These are phyloP conservation scores for Leucoptera coffeella DNA, from an alignment of 2,888 invertebrate genomes.

Conservation along the genomic window DNA sequence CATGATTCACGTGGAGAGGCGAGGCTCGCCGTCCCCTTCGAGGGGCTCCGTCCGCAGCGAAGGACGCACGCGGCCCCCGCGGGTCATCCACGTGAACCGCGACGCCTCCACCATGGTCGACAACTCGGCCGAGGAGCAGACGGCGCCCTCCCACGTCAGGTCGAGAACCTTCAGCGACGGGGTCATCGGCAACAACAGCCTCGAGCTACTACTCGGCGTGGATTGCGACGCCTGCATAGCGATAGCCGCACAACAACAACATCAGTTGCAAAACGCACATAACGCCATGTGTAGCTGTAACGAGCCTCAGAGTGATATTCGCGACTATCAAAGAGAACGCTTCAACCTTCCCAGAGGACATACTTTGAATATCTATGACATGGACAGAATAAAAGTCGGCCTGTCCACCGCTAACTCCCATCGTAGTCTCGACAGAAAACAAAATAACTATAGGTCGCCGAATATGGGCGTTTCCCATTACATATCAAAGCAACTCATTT, in stretches of 20 bases:
- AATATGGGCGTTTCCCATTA: conserved; percentile 41
- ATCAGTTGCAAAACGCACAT: conserved; percentile 32
- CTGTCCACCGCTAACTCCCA: conserved; percentile 28
- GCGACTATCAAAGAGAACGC: conserved; percentile 28
- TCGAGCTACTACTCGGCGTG: conserved; percentile 42
- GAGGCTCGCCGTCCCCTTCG: conserved; percentile 43
- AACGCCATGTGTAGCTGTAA: conserved; percentile 45
- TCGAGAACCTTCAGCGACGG: conserved; percentile 47
- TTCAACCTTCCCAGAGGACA: conserved; percentile 29
- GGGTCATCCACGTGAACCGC: conserved; percentile 43
- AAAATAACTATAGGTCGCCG: conserved; percentile 31
- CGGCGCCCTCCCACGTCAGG: conserved; percentile 22
- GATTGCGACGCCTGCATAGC: conserved; percentile 47
- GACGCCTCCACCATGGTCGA: conserved; percentile 48
- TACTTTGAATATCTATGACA: conserved; percentile 37
- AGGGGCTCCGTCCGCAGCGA: conserved; percentile 34
- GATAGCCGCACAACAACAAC: conserved; percentile 26
- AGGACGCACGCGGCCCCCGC: conserved; percentile 26
- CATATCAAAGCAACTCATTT: conserved; percentile 43
- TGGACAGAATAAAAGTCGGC: conserved; percentile 36
- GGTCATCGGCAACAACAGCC: conserved; percentile 42
- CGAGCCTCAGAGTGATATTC: conserved; percentile 35
- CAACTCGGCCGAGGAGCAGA: conserved; percentile 5
- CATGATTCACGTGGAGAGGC: conserved; percentile 46
- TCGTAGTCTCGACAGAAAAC: conserved; percentile 42